phyloP scores from a whole-genome alignment of 2,113 vertebrate species.

The Rhegmatorhina hoffmannsi region DNA sequence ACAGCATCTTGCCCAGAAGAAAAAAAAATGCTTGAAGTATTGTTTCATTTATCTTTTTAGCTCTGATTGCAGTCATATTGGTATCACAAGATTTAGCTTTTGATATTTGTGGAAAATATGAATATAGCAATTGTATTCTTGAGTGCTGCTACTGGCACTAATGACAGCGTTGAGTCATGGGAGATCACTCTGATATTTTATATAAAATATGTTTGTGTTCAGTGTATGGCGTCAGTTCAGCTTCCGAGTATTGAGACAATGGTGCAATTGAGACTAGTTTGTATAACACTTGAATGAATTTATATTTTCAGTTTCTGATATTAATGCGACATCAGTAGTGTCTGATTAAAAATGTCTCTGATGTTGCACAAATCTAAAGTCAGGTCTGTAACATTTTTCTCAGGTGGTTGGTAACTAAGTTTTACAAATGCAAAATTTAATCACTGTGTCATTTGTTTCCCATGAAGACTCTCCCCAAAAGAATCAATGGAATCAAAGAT shows the following conservation, averaged over 20 bases:
- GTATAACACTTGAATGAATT: background rate
- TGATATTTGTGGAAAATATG: conserved; percentile 21
- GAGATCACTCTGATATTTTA: background rate
- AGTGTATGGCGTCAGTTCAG: background rate
- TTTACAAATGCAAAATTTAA: background rate
- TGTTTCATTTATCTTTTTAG: conserved; percentile 48
- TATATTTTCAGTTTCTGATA: background rate
- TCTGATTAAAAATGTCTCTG: rapidly evolving
- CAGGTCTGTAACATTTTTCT: background rate
- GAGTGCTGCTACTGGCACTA: background rate
- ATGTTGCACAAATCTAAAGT: background rate
- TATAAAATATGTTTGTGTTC: background rate
- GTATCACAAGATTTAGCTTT: conserved; percentile 59
- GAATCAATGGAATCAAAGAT: too few species aligned
- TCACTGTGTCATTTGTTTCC: background rate
- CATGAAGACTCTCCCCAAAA: background rate
- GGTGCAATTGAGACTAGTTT: background rate
- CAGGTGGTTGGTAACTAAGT: background rate
- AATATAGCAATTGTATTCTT: conserved; percentile 22
- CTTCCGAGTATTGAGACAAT: background rate
- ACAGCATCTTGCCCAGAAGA: conserved; percentile 17
- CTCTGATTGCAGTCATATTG: conserved; percentile 35
- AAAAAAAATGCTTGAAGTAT: background rate
- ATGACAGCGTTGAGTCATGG: background rate
- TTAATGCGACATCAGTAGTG: background rate